Conservation (phyloP, 2,888 invertebrate species). For the Salticus scenicus region DNA sequence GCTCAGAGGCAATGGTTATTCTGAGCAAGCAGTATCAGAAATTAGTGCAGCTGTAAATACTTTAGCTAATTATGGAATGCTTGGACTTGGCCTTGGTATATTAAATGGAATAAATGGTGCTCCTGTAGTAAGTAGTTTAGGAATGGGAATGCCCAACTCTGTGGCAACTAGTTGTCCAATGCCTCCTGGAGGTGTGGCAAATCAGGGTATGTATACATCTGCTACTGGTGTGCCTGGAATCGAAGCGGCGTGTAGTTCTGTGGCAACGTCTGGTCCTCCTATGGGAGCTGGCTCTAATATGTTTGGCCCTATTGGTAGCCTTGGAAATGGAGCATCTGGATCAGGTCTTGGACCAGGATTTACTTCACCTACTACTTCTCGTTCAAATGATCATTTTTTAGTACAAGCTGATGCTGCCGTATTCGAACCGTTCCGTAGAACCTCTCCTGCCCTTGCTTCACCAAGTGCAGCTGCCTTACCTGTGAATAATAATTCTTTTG, state of each 20-base stretch:
- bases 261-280: slow-evolving; percentile 56
- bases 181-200: slow-evolving; percentile 52
- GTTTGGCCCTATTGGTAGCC: slow-evolving; percentile 74
- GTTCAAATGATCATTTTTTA: slow-evolving; percentile 67
- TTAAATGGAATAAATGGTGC: slow-evolving; percentile 62
- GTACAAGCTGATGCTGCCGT: slow-evolving; percentile 66
- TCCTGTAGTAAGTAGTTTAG: slow-evolving; percentile 40
- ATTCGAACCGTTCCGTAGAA: slow-evolving; percentile 72
- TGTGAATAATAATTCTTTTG: slow-evolving; percentile 87
- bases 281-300: slow-evolving; percentile 70
- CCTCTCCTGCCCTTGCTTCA: slow-evolving; percentile 72
- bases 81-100: slow-evolving; percentile 86
- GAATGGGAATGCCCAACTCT: slow-evolving; percentile 59
- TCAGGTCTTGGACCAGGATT: slow-evolving; percentile 58
- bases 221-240: slow-evolving; percentile 53
- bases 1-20: slow-evolving; percentile 90
- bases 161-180: slow-evolving; percentile 49
- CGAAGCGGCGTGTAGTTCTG: slow-evolving; percentile 42
- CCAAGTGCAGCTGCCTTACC: slow-evolving; percentile 76
- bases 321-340: slow-evolving; percentile 67
- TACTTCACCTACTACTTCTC: slow-evolving; percentile 69
- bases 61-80: slow-evolving; percentile 92
- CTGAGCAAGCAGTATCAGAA: slow-evolving; percentile 91
- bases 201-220: slow-evolving; percentile 59
- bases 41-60: slow-evolving; percentile 92